Base-by-base conservation (phyloP, 2,797 vertebrate genomes). In the Menidia menidia region DNA sequence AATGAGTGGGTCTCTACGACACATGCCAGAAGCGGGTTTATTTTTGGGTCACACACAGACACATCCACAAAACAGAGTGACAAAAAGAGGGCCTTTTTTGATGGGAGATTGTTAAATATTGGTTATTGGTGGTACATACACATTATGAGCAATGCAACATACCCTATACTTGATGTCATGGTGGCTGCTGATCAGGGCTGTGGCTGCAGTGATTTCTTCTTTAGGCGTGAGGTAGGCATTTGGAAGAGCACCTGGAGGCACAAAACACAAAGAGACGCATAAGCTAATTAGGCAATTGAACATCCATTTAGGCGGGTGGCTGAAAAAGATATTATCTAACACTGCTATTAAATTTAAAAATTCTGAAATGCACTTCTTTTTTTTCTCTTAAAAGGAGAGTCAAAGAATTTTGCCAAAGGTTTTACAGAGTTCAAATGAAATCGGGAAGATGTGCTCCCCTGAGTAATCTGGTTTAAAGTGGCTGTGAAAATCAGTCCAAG, bases 121-220 rank as follows among this genome's bases (percentile, higher is more conserved):
- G 25, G 25, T 25, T n/a, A 25, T 25, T 25, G 25, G 25, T 25
- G 25, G 25, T 25, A 25, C 25, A 25, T 25, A 25, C 25, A 25
- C 25, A 25, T 25, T 25, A 25, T n/a, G n/a, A n/a, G n/a, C n/a
- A n/a, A n/a, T 63, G 51, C 32, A n/a, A 6, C 7, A 30, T 95
- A 99, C 98, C 97, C 97, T 91, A 96, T 94, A 94, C 96, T 97
- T 80, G 97, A 98, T 96, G 96, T 98, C 98, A 99, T 99, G 95
- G 94, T 98, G 96, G 93, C 92, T 93, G 91, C 74, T 90, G 91
- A 95, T 99, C 96, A 98, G 94, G 96, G 95, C 95, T 96, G 96
- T 94, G 93, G 96, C 93, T 95, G 96, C 94, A 96, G 95, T 94
- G 95, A 89, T 91, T 84, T 93, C 94, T 94, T 95, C 94, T 96